Evolutionary conservation across 2,888 invertebrate species (phyloP), one percentile per base, ranked within the genome.

Genomic region (Drosophila flavopinicola): DNA sequence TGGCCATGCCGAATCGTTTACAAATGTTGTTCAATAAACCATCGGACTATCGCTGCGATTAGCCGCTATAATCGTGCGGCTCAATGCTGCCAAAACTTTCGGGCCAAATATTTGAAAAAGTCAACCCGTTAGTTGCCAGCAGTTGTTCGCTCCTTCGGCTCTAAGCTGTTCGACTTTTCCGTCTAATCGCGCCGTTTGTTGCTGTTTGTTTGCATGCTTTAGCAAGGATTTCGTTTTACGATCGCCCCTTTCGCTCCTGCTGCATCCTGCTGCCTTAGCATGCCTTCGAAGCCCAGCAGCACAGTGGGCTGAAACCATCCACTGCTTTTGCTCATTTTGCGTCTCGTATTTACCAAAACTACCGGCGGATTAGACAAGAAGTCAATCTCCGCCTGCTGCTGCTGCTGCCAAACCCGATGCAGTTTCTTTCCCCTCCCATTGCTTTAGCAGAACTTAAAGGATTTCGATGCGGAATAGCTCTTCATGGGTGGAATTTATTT

Each of bases 21-120:
- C 88, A 88, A 90, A 89, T 90, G 90, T 90, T 90, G 90, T 88
- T 90, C 89, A 90, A 90, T 90, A 90, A 87, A 90, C 78, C 58
- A 53, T 71, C 60, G 48, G 71, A 51, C 66, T 59, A 75, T 13
- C 74, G 79, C 80, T 83, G 85, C 87, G 89, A 90, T 90, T 89
- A 89, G 78, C 88, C 88, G 82, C 88, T 83, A 85, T 90, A 89
- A 90, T 90, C 83, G 77, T 69, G 75, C 78, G 79, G 64, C 27
- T 75, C 82, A 79, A 70, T 74, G 63, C 63, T 65, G 54, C 63
- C 68, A 84, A 80, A 88, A 75, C 71, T 78, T 75, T 78, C 57
- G 9, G 27, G 27, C 72, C 61, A 89, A 89, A 89, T 88, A 88
- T 89, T 89, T 88, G 80, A 75, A 85, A 82, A 87, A 89, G 87